These are phyloP conservation scores for Poecile montanus DNA, from an alignment of 2,797 vertebrate species.

Conservation along the genomic window DNA sequence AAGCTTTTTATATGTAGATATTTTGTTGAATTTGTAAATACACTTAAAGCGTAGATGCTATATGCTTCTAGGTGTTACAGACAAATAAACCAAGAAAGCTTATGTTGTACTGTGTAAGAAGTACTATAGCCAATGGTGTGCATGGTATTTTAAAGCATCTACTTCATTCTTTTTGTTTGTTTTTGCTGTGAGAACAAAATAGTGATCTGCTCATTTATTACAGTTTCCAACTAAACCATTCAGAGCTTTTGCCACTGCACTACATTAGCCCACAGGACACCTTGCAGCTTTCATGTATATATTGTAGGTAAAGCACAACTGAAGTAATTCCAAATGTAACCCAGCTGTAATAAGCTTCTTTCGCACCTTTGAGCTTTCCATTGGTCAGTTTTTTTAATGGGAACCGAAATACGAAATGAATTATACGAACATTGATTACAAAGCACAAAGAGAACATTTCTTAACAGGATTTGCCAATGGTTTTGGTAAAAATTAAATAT, in stretches of 20 bases:
- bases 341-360: slow-evolving; percentile 18
- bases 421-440: slow-evolving; percentile 32
- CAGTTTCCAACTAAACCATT: slow-evolving; percentile 47
- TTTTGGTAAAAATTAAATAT: slow-evolving; percentile 49
- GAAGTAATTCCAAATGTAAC: slow-evolving; percentile 18
- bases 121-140: slow-evolving; percentile 81
- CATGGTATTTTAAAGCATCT: slow-evolving; percentile 84
- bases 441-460: slow-evolving; percentile 73
- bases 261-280: neutral
- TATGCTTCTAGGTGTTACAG: slow-evolving; percentile 79
- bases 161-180: slow-evolving; percentile 68
- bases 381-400: slow-evolving; percentile 43
- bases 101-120: slow-evolving; percentile 83
- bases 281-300: slow-evolving; percentile 33
- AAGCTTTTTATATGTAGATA: slow-evolving; percentile 92
- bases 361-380: slow-evolving; percentile 54
- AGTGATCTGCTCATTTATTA: slow-evolving; percentile 62
- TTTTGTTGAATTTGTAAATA: slow-evolving; percentile 98
- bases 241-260: slow-evolving; percentile 45
- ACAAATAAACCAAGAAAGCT: slow-evolving; percentile 74
- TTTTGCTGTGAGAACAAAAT: slow-evolving; percentile 79
- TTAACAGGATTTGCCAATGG: slow-evolving; percentile 33
- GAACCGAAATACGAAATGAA: slow-evolving; percentile 4
- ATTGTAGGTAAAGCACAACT: slow-evolving; percentile 68
- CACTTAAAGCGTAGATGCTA: slow-evolving; percentile 83